A percentile compares a stretch with the other conserved stretches of the same genome.
phyloP scores from a whole-genome alignment of 2,888 invertebrate genomes.

The Dugesia japonica region DNA sequence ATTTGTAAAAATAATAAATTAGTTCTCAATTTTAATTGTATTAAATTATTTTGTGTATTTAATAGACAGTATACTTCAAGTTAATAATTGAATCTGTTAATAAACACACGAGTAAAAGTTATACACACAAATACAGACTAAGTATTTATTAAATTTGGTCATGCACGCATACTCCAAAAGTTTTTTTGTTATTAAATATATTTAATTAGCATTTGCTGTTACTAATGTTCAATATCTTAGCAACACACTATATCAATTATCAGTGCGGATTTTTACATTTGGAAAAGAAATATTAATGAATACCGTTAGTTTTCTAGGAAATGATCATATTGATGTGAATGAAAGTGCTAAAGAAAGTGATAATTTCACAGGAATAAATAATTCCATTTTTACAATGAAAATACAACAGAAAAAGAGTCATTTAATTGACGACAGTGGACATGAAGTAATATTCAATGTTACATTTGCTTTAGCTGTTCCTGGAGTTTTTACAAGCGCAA shows the following conservation, averaged over 20 bases:
- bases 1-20: no score
- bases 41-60: no score
- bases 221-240: neutral
- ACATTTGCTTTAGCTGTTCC: neutral
- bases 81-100: no score
- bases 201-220: neutral
- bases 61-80: no score
- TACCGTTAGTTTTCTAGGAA: neutral
- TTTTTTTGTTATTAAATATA: neutral
- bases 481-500: neutral
- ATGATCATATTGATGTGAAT: neutral
- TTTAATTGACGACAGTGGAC: neutral
- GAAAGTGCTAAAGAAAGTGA: neutral
- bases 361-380: neutral
- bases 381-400: neutral
- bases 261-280: neutral
- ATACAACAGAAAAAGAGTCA: neutral
- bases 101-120: no score
- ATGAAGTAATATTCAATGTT: neutral
- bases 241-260: neutral
- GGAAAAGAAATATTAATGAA: neutral
- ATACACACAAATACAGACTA: no score
- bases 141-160: no score
- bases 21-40: no score
- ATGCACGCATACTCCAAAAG: neutral